phyloP scores from a whole-genome alignment of 2,797 vertebrate species.

The Astyanax mexicanus region DNA sequence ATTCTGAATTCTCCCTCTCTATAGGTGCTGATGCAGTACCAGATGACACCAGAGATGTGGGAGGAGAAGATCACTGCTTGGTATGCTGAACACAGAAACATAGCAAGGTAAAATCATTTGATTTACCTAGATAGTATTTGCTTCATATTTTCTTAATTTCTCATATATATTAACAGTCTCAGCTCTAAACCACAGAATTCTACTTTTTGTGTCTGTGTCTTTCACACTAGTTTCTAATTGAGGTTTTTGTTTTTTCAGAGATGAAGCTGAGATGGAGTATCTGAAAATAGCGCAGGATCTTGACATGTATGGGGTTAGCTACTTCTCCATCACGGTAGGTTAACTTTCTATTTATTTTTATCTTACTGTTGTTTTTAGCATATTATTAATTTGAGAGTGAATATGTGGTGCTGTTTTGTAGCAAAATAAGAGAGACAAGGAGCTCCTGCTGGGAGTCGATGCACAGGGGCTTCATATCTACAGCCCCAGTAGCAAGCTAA shows the following conservation, averaged over 20 bases:
- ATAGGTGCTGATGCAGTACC: constrained; percentile 89
- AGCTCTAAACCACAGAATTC: not conserved
- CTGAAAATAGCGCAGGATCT: constrained; percentile 98
- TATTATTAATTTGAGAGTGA: too few species aligned
- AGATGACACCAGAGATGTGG: constrained; percentile 97
- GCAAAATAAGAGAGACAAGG: constrained; percentile 92
- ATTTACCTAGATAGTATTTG: too few species aligned
- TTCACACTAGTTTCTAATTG: not conserved
- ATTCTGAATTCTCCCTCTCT: constrained; percentile 15
- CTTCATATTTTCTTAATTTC: not conserved
- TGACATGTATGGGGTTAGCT: constrained; percentile 98
- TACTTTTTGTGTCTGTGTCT: not conserved
- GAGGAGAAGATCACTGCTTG: constrained; percentile 95
- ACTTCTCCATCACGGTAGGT: constrained; percentile 94
- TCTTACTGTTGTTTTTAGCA: too few species aligned
- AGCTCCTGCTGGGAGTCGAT: constrained; percentile 88
- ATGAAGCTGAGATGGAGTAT: constrained; percentile 98
- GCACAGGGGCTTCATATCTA: constrained; percentile 93
- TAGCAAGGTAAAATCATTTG: constrained; percentile 82
- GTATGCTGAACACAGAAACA: constrained; percentile 93
- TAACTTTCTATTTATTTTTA: not conserved
- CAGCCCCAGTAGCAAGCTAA: constrained; percentile 89
- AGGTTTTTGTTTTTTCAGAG: constrained; percentile 75
- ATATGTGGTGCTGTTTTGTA: constrained; percentile 50
- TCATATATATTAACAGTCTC: not conserved